Evolutionary conservation across 2,113 vertebrate species (phyloP).

Genomic region (Myocastor coypus): DNA sequence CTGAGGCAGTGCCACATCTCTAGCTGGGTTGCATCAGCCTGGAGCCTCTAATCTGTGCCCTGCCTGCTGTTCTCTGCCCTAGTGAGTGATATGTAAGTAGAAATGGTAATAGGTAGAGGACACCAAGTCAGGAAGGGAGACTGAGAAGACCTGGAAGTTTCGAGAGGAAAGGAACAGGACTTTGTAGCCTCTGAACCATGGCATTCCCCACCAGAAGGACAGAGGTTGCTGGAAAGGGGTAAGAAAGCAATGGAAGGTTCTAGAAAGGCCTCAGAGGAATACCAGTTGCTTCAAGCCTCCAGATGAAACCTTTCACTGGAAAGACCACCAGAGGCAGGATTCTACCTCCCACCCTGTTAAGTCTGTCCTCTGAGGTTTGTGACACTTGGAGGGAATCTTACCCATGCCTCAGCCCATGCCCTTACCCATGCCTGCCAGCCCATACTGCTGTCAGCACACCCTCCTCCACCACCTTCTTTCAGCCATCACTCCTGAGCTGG

Average conservation of each 20-base stretch:
- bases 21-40: neutral
- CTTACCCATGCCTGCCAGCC: no score
- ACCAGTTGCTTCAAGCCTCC: neutral
- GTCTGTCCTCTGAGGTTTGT: neutral
- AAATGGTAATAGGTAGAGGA: neutral
- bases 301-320: neutral
- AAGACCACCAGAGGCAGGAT: neutral
- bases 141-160: neutral
- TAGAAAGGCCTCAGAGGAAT: neutral
- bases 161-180: neutral
- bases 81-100: neutral
- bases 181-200: neutral
- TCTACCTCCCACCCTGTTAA: neutral
- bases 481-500: neutral
- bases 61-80: neutral
- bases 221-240: neutral
- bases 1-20: rapidly evolving
- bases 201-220: neutral
- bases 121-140: neutral
- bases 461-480: neutral
- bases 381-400: neutral
- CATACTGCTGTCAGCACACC: neutral
- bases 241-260: neutral
- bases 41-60: neutral
- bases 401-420: rapidly evolving